Evolutionary conservation across 2,888 invertebrate species (phyloP).

Genomic region (Chirona hameri): DNA sequence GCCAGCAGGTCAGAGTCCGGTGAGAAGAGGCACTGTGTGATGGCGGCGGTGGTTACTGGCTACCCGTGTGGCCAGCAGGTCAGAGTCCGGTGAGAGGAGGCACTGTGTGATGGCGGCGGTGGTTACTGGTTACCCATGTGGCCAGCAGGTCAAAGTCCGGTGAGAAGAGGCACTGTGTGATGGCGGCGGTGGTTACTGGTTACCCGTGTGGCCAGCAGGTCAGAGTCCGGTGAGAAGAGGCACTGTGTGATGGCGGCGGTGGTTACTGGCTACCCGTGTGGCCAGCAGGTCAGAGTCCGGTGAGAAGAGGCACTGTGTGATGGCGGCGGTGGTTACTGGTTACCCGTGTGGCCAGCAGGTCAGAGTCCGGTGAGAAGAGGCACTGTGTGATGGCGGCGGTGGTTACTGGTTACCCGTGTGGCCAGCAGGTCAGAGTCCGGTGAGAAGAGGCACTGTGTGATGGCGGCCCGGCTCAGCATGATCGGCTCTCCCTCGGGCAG

Average conservation of each 20-base stretch:
- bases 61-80: conserved; percentile 51
- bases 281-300: conserved; percentile 56
- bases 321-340: conserved; percentile 43
- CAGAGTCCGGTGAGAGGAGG: conserved; percentile 54
- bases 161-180: conserved; percentile 56
- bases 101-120: conserved; percentile 53
- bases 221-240: conserved; percentile 54
- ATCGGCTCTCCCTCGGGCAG: conserved; percentile 47
- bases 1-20: conserved; percentile 56
- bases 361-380: conserved; percentile 54
- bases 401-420: not conserved
- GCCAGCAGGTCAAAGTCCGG: conserved; percentile 56
- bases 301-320: conserved; percentile 56
- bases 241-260: conserved; percentile 53
- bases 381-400: conserved; percentile 53
- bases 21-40: conserved; percentile 56
- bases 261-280: not conserved
- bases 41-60: conserved; percentile 43
- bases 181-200: conserved; percentile 43
- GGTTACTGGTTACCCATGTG: not conserved
- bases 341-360: conserved; percentile 51
- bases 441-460: conserved; percentile 56
- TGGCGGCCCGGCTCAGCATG: conserved; percentile 50
- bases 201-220: conserved; percentile 51
- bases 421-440: conserved; percentile 56